phyloP scores from a whole-genome alignment of 2,113 vertebrate genomes.

The Nycticebus coucang region DNA sequence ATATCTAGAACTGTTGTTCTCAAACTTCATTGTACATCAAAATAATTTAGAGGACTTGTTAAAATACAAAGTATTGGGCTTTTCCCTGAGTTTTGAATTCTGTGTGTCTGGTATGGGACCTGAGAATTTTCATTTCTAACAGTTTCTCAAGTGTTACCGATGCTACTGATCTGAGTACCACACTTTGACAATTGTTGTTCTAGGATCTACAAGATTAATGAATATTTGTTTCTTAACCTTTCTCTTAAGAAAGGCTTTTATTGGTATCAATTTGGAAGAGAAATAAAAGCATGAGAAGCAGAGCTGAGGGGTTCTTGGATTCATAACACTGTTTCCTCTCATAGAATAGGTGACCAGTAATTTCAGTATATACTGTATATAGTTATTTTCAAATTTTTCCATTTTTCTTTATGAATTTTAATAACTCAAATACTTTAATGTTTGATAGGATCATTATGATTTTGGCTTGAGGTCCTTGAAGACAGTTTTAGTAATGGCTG shows the following conservation, averaged over 20 bases:
- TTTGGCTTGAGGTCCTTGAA: slow-evolving; percentile 85
- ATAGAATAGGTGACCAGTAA: neutral
- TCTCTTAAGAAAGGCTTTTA: neutral
- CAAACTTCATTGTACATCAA: neutral
- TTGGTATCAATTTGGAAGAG: neutral
- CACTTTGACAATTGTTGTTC: neutral
- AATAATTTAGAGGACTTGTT: neutral
- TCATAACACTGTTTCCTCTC: neutral
- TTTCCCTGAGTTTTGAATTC: neutral
- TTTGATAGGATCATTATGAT: slow-evolving; percentile 83
- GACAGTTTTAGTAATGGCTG: slow-evolving; percentile 80
- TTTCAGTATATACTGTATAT: neutral
- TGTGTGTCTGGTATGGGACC: neutral
- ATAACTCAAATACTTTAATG: slow-evolving; percentile 47
- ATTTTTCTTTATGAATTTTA: slow-evolving; percentile 23
- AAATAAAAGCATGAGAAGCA: neutral
- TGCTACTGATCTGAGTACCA: neutral
- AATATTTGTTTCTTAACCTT: neutral
- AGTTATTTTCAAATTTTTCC: neutral
- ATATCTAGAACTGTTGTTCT: neutral
- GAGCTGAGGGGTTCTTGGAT: neutral
- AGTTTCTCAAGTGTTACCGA: neutral
- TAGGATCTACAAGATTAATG: no score
- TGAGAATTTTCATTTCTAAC: neutral
- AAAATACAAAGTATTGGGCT: neutral